Evolutionary conservation across 2,888 invertebrate genomes (phyloP), one percentile per base, ranked within the genome.

Genomic region (Anagyrus pseudococci): DNA sequence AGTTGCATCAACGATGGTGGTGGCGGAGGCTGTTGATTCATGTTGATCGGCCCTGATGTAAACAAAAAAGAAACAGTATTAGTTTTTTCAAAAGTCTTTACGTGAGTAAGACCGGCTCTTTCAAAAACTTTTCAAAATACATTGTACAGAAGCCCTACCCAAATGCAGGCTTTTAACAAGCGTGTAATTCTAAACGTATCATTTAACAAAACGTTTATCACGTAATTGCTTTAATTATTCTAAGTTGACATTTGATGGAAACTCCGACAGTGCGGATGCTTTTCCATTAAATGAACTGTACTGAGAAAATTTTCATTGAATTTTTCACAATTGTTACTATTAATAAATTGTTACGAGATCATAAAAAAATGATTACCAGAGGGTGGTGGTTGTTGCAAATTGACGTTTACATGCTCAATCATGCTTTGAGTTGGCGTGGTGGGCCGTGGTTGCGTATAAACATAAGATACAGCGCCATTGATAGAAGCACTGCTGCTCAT

Each of bases 311-410:
- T n/a, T n/a, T n/a, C n/a, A n/a, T n/a, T n/a, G n/a, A n/a, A n/a
- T n/a, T n/a, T n/a, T n/a, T n/a, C n/a, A n/a, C n/a, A n/a, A n/a
- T n/a, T n/a, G n/a, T n/a, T n/a, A n/a, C n/a, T n/a, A n/a, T 29
- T 10, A 29, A 29, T 29, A 29, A 29, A 29, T 7, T 29, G 29
- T 7, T 4, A 29, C 10, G 29, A 37, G 15, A 37, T 4, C 10
- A 40, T 40, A 23, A n/a, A 48, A 43, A 19, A n/a, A 19, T 55
- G 15, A 20, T 57, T 41, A 66, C 66, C 66, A 29, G 72, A 65
- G 0, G 80, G 80, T 2, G 80, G 80, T n/a, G 81, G 79, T 57
- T 81, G 81, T 60, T 80, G 81, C 10, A 79, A 68, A 69, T 80
- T 79, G 1, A 78, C 78, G 58, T 78, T 79, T 0, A 80, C 78